Conservation (phyloP, 1,140 invertebrate genomes). For the Pseudomyrmex gracilis region DNA sequence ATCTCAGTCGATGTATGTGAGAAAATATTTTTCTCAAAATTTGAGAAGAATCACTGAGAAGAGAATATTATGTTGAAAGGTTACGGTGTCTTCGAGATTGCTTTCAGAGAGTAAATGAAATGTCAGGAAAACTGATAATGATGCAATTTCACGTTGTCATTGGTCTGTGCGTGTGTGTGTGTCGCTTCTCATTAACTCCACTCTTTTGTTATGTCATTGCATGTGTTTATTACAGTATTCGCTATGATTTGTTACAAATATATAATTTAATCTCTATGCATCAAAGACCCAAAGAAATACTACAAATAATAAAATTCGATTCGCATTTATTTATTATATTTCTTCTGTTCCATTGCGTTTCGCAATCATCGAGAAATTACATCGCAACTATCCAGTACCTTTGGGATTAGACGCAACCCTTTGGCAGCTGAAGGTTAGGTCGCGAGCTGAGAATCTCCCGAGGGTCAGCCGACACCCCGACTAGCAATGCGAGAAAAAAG, state of each 20-base stretch:
- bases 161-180: neutral
- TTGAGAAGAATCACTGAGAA: neutral
- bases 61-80: constrained; percentile 14
- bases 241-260: constrained; percentile 5
- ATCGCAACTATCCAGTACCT: neutral
- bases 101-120: constrained; percentile 24
- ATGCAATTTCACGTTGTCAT: constrained; percentile 37
- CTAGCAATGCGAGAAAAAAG: constrained; percentile 60
- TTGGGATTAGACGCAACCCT: neutral
- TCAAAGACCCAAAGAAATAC: neutral
- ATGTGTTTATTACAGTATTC: neutral
- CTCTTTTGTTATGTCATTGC: constrained; percentile 20
- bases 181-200: neutral
- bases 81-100: constrained; percentile 6
- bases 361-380: neutral
- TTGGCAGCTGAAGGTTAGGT: neutral
- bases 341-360: neutral
- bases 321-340: neutral
- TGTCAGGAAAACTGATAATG: constrained; percentile 47
- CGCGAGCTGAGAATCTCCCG: neutral
- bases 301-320: neutral
- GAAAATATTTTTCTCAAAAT: neutral
- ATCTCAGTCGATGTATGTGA: neutral
- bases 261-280: neutral
- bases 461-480: constrained; percentile 57